Conservation (phyloP, 2,797 vertebrate species). For the Brachyalestes nurse region DNA sequence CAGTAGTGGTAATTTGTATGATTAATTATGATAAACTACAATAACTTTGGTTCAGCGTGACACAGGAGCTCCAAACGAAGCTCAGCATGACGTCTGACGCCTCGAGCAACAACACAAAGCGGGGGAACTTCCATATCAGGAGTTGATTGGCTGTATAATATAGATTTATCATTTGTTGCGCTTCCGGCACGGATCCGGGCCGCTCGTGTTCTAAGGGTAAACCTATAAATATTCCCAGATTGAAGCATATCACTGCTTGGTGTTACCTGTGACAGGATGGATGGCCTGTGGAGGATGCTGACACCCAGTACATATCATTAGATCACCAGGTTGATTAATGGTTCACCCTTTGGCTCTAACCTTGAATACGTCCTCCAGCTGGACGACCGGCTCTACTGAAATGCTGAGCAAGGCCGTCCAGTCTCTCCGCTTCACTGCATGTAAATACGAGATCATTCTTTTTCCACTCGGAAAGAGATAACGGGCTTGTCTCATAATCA, state of each 20-base stretch:
- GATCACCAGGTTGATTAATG: constrained; percentile 44
- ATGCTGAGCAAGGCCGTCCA: not conserved
- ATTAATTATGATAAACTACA: no score
- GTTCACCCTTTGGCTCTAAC: constrained; percentile 17
- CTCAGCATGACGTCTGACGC: no score
- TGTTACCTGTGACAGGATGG: not conserved
- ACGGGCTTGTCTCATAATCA: not conserved
- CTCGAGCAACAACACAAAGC: no score
- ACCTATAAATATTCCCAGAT: not conserved
- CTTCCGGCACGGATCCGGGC: no score
- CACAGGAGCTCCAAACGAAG: no score
- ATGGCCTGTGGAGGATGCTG: not conserved
- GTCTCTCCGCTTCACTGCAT: not conserved
- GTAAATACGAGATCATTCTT: not conserved
- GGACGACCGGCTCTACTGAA: constrained; percentile 30
- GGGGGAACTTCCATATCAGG: no score
- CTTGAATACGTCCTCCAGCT: constrained; percentile 35
- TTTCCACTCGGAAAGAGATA: not conserved
- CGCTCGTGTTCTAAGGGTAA: no score
- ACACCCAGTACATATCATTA: constrained; percentile 25
- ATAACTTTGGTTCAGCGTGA: no score
- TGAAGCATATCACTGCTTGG: not conserved
- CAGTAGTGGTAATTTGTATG: no score
- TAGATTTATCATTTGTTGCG: no score
- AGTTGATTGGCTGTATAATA: no score